phyloP scores from a whole-genome alignment of 2,888 invertebrate species.

The Zygaena filipendulae region DNA sequence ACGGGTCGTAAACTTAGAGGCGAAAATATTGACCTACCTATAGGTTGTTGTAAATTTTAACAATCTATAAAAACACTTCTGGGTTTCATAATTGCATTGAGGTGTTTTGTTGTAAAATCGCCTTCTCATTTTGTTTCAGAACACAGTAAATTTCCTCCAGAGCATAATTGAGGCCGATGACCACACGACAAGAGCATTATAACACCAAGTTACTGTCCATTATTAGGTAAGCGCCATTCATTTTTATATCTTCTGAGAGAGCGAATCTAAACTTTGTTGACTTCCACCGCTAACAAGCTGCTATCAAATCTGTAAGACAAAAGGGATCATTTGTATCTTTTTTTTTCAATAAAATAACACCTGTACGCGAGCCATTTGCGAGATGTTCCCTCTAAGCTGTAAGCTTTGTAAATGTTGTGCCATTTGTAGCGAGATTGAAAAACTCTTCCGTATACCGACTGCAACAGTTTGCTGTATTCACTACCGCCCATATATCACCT shows the following conservation, averaged over 20 bases:
- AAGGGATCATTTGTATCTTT: constrained; percentile 61
- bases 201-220: constrained; percentile 49
- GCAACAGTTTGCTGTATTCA: constrained; percentile 41
- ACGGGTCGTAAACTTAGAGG: not conserved
- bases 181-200: constrained; percentile 36
- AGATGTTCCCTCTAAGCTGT: constrained; percentile 43
- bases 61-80: too few species aligned
- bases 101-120: constrained; percentile 9
- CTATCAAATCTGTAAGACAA: constrained; percentile 40
- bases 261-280: not conserved
- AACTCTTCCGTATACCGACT: constrained; percentile 42
- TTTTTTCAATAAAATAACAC: constrained; percentile 65
- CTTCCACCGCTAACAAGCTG: constrained; percentile 28
- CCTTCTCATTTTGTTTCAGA: constrained; percentile 42
- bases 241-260: not conserved
- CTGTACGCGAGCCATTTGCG: constrained; percentile 52
- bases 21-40: too few species aligned
- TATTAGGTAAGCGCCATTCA: constrained; percentile 40
- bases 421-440: constrained; percentile 65
- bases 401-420: constrained; percentile 58
- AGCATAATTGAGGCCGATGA: constrained; percentile 36
- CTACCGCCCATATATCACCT: too few species aligned
- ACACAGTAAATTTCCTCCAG: constrained; percentile 21
- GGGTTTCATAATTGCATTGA: too few species aligned
- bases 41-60: constrained; percentile 8